phyloP scores from a whole-genome alignment of 2,797 vertebrate genomes.

The Epinephelus awoara region DNA sequence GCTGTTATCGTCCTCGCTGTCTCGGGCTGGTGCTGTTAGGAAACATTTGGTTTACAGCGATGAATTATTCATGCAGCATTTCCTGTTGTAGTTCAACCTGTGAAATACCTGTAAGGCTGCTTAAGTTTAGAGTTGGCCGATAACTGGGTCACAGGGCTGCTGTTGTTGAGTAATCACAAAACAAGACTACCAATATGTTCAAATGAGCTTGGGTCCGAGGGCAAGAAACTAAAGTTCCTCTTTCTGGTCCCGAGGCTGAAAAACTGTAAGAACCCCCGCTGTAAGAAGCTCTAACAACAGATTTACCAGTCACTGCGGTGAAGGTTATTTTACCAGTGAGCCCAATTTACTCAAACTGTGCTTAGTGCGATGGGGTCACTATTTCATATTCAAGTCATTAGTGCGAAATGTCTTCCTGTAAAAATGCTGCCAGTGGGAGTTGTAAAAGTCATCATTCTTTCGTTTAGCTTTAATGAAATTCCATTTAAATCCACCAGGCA shows the following conservation, averaged over 20 bases:
- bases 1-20: conserved; percentile 22
- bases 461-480: conserved; percentile 75
- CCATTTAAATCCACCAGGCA: conserved; percentile 65
- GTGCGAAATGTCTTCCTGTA: conserved; percentile 68
- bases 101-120: conserved; percentile 57
- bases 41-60: conserved; percentile 32
- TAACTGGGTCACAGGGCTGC: conserved; percentile 53
- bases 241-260: conserved; percentile 40
- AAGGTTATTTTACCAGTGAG: conserved; percentile 72
- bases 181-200: conserved; percentile 34
- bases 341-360: conserved; percentile 71
- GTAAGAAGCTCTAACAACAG: conserved; percentile 44
- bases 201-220: conserved; percentile 54
- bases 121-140: conserved; percentile 25
- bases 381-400: conserved; percentile 78
- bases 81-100: conserved; percentile 38
- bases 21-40: conserved; percentile 9
- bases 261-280: conserved; percentile 28
- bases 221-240: conserved; percentile 46
- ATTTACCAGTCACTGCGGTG: conserved; percentile 52
- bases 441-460: conserved; percentile 73
- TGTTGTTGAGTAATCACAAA: conserved; percentile 61
- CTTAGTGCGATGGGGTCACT: conserved; percentile 66
- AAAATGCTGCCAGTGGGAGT: conserved; percentile 73
- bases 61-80: conserved; percentile 54